Conservation (phyloP, 2,113 vertebrate genomes). For the Arenaria interpres region DNA sequence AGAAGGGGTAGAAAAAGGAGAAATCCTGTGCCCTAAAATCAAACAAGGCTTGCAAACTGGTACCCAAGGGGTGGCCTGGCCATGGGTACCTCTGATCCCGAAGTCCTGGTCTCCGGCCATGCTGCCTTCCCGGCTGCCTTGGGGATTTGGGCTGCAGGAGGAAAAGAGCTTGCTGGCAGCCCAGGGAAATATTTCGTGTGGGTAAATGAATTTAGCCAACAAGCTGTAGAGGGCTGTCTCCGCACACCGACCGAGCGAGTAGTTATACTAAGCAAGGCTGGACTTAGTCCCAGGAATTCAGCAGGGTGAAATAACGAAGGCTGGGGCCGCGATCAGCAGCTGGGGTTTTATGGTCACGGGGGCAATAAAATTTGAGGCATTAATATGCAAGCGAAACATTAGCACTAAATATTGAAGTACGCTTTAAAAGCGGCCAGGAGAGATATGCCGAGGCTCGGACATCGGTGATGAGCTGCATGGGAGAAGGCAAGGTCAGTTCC, state of each 20-base stretch:
- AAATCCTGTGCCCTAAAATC: neutral
- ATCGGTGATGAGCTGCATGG: neutral
- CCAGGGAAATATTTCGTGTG: accelerated
- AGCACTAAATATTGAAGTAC: neutral
- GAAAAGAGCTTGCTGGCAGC: neutral
- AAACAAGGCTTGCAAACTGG: neutral
- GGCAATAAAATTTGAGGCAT: slow-evolving; percentile 8
- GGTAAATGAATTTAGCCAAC: neutral
- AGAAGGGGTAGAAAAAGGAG: neutral
- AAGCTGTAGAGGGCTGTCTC: slow-evolving; percentile 54
- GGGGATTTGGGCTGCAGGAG: neutral
- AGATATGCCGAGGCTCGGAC: neutral
- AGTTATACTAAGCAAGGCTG: neutral
- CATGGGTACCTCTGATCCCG: accelerated
- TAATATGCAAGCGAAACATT: neutral
- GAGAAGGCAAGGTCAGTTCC: neutral
- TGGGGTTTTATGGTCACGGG: neutral
- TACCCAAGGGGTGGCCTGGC: neutral
- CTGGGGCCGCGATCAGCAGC: neutral
- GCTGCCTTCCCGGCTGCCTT: neutral
- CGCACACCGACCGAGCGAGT: accelerated
- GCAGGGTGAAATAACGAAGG: neutral
- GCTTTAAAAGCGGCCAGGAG: neutral
- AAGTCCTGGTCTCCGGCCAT: accelerated
- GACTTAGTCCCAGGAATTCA: slow-evolving; percentile 4